Evolutionary conservation across 2,888 invertebrate species (phyloP), one percentile per base, ranked within the genome.

Genomic region (Shargacucullia verbasci): DNA sequence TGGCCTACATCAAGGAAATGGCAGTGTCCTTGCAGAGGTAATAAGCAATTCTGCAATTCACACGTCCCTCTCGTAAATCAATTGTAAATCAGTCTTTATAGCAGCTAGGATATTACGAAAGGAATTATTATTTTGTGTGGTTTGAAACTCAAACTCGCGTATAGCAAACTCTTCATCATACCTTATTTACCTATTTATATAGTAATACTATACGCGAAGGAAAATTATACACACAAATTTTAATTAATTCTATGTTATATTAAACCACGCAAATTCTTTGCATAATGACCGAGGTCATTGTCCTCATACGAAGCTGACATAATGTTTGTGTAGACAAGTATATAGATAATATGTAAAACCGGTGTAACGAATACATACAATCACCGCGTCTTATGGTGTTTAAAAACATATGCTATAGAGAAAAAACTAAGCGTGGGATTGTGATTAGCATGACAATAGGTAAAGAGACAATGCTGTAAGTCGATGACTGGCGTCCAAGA

Each of bases 371-470:
- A 29, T 9, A 37, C n/a, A 29, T 9, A 60, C 48, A 41, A 40
- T 20, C 33, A 46, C 46, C 33, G 44, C 31, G n/a, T 34, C 41
- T 40, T 4, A 44, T 48, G 12, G 27, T 43, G 37, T 64, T 38
- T 48, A 39, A 47, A 58, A 58, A 59, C 15, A 43, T 15, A 20
- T 4, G 20, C 20, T 33, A 45, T 37, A 10, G 34, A 45, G 37
- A 57, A 57, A 58, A 44, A 70, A 50, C 0, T 14, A 2, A 10
- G 54, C 43, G 71, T 71, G 40, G 54, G 50, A 52, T 45, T 37
- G 37, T 59, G 66, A 37, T 68, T 59, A 41, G 38, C 49, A 59
- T 71, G 14, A 70, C 47, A 68, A 70, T 66, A 20, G 25, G 12
- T 8, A 20, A 3, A n/a, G 11, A 57, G 29, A 49, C 58, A 52